These are phyloP conservation scores for Myotis myotis DNA, from an alignment of 2,797 vertebrate species.

Conservation along the genomic window DNA sequence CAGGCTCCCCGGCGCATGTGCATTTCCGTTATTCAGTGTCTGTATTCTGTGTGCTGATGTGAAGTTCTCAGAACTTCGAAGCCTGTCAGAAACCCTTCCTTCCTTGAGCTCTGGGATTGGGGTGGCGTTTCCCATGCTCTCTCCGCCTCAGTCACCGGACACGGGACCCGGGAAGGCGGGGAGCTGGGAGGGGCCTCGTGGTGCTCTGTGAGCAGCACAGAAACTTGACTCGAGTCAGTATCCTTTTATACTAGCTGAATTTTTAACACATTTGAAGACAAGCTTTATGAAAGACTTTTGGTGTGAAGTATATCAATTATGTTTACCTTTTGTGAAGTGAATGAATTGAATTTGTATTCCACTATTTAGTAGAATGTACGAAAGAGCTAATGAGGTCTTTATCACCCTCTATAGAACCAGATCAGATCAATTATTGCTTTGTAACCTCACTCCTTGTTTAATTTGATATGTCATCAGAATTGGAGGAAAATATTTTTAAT, in stretches of 20 bases:
- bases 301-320: not conserved
- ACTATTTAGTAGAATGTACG: not conserved
- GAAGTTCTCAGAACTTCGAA: not conserved
- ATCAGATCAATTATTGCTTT: not conserved
- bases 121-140: not conserved
- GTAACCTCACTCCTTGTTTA: conserved; percentile 21
- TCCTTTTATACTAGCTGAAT: conserved; percentile 34
- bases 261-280: conserved; percentile 36
- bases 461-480: conserved; percentile 35
- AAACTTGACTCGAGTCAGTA: not conserved
- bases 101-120: not conserved
- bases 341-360: conserved; percentile 9
- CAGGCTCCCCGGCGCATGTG: conserved; percentile 52
- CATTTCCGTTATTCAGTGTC: not conserved
- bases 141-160: not conserved
- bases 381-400: not conserved
- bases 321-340: not conserved
- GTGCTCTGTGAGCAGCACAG: not conserved
- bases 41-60: not conserved
- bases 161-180: no score
- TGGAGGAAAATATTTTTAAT: conserved; percentile 67
- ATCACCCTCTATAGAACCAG: not conserved
- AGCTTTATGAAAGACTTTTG: conserved; percentile 35
- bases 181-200: not conserved
- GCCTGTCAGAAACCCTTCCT: not conserved